These are phyloP conservation scores for Megastigmus dorsalis DNA, from an alignment of 2,888 invertebrate genomes.

Conservation along the genomic window DNA sequence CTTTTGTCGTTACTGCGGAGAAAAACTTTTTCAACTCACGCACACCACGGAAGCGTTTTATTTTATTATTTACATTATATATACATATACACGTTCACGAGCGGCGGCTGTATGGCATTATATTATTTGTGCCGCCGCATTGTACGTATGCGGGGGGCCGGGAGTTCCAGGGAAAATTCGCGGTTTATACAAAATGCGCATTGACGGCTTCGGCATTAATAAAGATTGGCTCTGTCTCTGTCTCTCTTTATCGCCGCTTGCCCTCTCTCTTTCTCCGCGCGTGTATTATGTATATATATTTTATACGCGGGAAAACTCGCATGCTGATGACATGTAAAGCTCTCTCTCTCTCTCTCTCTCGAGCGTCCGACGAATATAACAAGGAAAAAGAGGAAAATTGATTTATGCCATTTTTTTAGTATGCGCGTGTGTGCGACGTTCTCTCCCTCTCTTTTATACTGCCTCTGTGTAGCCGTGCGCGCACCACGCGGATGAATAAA, in stretches of 20 bases:
- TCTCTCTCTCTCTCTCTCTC: background rate
- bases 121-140: too few relatives aligned
- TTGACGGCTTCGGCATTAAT: constrained; percentile 40
- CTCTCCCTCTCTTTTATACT: background rate
- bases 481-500: constrained; percentile 20
- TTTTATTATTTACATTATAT: constrained; percentile 34
- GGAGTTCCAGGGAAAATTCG: too few relatives aligned
- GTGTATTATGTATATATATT: constrained; percentile 4
- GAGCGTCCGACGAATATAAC: background rate
- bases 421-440: background rate
- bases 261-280: background rate
- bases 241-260: too few relatives aligned
- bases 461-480: background rate
- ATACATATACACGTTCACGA: too few relatives aligned
- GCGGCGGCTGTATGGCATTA: too few relatives aligned
- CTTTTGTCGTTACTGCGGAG: too few relatives aligned
- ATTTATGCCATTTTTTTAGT: constrained; percentile 36
- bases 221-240: constrained; percentile 36
- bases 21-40: too few relatives aligned
- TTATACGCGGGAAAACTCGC: constrained; percentile 15
- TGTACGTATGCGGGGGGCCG: too few relatives aligned
- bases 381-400: constrained; percentile 39
- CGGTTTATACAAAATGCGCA: background rate
- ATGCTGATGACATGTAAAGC: constrained; percentile 48
- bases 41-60: background rate